phyloP scores from a whole-genome alignment of 2,888 invertebrate genomes.

The Lasioglossum villosulum region DNA sequence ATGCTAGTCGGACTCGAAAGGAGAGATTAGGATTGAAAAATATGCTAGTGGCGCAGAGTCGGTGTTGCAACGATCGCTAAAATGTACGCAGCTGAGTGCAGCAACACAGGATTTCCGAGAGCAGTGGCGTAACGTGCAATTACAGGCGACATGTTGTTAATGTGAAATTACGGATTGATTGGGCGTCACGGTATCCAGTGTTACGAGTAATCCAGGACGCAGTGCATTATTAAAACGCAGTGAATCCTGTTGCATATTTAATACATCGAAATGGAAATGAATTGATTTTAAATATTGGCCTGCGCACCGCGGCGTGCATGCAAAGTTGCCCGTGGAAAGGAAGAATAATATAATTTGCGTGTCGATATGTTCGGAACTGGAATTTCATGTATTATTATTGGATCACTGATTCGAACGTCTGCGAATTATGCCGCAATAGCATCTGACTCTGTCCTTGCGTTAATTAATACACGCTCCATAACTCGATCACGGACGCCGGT shows the following conservation, averaged over 20 bases:
- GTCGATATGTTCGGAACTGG: neutral
- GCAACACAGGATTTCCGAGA: conserved; percentile 32
- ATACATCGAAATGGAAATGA: conserved; percentile 1
- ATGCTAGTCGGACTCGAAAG: too few species aligned
- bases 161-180: conserved; percentile 36
- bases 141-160: conserved; percentile 14
- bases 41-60: too few species aligned
- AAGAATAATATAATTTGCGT: neutral
- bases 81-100: too few species aligned
- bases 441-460: conserved; percentile 40
- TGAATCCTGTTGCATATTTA: neutral
- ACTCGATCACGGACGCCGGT: conserved; percentile 33
- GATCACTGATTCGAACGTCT: conserved; percentile 16
- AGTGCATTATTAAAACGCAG: conserved; percentile 5
- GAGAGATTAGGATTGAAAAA: too few species aligned
- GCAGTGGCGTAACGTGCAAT: conserved; percentile 34
- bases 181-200: neutral
- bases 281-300: conserved; percentile 20
- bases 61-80: too few species aligned
- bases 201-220: neutral
- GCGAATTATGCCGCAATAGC: conserved; percentile 26
- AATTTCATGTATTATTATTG: neutral
- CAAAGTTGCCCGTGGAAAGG: neutral
- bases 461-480: conserved; percentile 34
- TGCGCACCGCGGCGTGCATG: neutral